Evolutionary conservation across 2,888 invertebrate species (phyloP).

Genomic region (Embidobia sp.): DNA sequence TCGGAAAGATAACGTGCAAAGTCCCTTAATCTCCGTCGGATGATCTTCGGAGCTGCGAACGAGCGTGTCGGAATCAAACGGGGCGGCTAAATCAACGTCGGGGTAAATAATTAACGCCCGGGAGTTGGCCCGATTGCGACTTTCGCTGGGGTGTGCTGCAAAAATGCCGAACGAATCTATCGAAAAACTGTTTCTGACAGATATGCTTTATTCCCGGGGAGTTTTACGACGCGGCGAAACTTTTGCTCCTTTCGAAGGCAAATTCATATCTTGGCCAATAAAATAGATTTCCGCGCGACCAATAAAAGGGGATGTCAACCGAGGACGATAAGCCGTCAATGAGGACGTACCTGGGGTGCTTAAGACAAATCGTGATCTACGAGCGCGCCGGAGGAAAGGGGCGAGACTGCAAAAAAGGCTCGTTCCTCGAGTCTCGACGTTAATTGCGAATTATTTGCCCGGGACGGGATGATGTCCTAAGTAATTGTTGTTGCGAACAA

Average conservation of each 20-base stretch:
- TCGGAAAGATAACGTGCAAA: too few relatives aligned
- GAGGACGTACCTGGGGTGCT: conserved; percentile 53
- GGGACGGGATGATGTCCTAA: conserved; percentile 31
- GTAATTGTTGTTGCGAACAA: conserved; percentile 55
- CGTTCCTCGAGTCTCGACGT: conserved; percentile 42
- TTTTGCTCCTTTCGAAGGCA: neutral
- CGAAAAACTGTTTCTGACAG: too few relatives aligned
- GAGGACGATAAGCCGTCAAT: conserved; percentile 53
- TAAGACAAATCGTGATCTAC: conserved; percentile 58
- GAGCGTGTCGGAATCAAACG: too few relatives aligned
- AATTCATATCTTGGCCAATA: conserved; percentile 31
- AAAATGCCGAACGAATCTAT: too few relatives aligned
- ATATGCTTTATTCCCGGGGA: too few relatives aligned
- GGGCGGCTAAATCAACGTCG: too few relatives aligned
- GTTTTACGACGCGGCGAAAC: neutral
- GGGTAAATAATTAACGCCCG: too few relatives aligned
- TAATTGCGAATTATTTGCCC: conserved; percentile 64
- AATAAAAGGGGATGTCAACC: conserved; percentile 46
- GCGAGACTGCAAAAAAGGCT: conserved; percentile 31
- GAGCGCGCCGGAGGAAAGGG: conserved; percentile 16
- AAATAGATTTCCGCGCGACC: conserved; percentile 13
- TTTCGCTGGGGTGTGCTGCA: too few relatives aligned
- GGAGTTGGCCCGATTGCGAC: too few relatives aligned
- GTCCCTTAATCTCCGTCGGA: too few relatives aligned
- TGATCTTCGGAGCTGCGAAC: too few relatives aligned